phyloP scores from a whole-genome alignment of 1,140 invertebrate genomes.

The Callitettix versicolor region DNA sequence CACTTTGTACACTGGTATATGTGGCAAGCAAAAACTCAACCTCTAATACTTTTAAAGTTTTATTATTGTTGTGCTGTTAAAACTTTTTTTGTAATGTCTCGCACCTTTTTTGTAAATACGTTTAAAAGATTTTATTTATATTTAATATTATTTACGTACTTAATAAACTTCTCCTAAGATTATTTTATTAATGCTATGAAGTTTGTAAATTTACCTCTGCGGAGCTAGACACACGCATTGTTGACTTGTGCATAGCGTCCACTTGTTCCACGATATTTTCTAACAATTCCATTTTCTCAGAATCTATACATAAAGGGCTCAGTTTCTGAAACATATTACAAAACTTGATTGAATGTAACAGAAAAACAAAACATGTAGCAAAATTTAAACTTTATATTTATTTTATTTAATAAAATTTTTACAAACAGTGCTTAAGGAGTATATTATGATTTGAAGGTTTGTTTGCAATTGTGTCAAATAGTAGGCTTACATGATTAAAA shows the following conservation, averaged over 20 bases:
- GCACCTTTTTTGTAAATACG: too few relatives aligned
- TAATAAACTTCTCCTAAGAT: not conserved
- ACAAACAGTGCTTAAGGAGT: too few relatives aligned
- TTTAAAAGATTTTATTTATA: not conserved
- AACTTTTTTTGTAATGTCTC: too few relatives aligned
- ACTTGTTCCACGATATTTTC: slow-evolving; percentile 34
- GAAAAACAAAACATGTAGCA: too few relatives aligned
- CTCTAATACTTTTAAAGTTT: too few relatives aligned
- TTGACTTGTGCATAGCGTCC: slow-evolving; percentile 35
- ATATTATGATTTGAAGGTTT: too few relatives aligned
- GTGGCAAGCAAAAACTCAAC: too few relatives aligned
- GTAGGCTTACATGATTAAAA: too few relatives aligned
- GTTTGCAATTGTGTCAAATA: too few relatives aligned
- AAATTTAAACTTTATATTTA: too few relatives aligned
- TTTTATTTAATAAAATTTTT: too few relatives aligned
- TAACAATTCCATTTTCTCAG: slow-evolving; percentile 32
- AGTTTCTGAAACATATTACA: slow-evolving; percentile 27
- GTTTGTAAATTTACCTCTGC: slow-evolving; percentile 32
- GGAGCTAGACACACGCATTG: slow-evolving; percentile 34
- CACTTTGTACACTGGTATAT: too few relatives aligned
- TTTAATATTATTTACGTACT: not conserved
- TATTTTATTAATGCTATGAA: not conserved
- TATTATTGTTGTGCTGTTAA: not conserved
- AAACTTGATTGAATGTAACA: not conserved
- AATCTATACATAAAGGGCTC: slow-evolving; percentile 30